Conservation (phyloP, 2,797 vertebrate species). For the Mormyrops boulengeri region DNA sequence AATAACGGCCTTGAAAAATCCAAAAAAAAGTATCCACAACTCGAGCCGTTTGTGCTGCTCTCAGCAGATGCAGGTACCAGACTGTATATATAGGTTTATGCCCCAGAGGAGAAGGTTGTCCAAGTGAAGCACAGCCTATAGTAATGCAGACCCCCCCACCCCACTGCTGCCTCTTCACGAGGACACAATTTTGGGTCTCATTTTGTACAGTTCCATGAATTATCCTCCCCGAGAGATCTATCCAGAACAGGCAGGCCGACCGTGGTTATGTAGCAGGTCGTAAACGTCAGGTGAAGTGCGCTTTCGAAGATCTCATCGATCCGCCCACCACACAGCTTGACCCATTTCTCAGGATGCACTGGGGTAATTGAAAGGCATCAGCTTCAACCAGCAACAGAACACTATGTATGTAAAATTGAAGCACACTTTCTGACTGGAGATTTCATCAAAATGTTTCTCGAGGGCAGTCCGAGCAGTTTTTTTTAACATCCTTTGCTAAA, state of each 20-base stretch:
- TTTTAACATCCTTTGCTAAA: neutral
- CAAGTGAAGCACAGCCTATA: neutral
- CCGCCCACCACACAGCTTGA: neutral
- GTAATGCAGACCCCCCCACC: neutral
- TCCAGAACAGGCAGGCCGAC: neutral
- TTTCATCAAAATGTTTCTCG: neutral
- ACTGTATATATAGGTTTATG: neutral
- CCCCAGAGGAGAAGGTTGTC: slow-evolving; percentile 5
- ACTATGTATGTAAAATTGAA: neutral
- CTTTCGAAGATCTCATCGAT: neutral
- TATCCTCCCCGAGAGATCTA: neutral
- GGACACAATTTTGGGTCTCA: neutral
- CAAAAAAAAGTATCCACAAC: neutral
- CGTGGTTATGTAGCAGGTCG: neutral
- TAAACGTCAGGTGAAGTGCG: neutral
- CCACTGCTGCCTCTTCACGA: neutral
- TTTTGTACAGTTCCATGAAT: neutral
- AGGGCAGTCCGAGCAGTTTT: neutral
- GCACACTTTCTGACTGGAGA: neutral
- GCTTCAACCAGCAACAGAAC: neutral
- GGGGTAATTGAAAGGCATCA: neutral
- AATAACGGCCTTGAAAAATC: slow-evolving; percentile 1
- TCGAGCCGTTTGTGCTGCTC: neutral
- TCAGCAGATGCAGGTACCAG: slow-evolving; percentile 15
- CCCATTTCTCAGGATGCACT: neutral